phyloP scores from a whole-genome alignment of 2,797 vertebrate genomes.

The Xiphophorus birchmanni region DNA sequence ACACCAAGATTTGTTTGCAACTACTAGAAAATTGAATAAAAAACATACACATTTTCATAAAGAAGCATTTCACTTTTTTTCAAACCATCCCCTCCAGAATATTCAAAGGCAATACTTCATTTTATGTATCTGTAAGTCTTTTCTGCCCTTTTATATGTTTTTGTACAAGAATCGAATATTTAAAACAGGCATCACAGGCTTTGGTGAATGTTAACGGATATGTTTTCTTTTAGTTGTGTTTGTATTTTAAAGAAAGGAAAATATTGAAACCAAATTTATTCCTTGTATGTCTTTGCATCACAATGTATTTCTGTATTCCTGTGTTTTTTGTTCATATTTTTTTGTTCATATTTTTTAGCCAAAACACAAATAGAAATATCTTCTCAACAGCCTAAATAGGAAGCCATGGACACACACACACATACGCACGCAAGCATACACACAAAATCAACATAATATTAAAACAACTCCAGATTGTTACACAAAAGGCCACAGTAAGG shows the following conservation, averaged over 20 bases:
- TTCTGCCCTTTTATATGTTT: conserved; percentile 72
- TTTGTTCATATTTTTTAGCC: conserved; percentile 24
- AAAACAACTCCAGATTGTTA: conserved; percentile 86
- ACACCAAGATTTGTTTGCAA: conserved; percentile 92
- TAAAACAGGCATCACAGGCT: conserved; percentile 92
- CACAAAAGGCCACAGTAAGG: conserved; percentile 94
- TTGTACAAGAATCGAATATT: conserved; percentile 84
- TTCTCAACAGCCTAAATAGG: conserved; percentile 74
- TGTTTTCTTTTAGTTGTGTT: conserved; percentile 66
- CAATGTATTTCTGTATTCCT: conserved; percentile 35
- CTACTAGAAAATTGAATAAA: conserved; percentile 99
- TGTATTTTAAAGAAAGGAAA: conserved; percentile 51
- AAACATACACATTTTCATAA: conserved; percentile 97
- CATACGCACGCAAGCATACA: conserved; percentile 53
- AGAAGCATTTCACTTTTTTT: conserved; percentile 88
- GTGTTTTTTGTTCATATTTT: conserved; percentile 28
- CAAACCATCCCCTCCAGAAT: conserved; percentile 83
- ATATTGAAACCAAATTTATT: conserved; percentile 49
- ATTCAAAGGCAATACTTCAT: conserved; percentile 78
- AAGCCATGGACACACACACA: conserved; percentile 71
- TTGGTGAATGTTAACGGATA: conserved; percentile 87
- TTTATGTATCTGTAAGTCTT: conserved; percentile 73
- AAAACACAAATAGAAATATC: conserved; percentile 73
- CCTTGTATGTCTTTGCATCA: conserved; percentile 36
- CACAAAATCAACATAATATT: not conserved